Evolutionary conservation across 1,140 invertebrate genomes (phyloP).

Genomic region (Eupeodes corollae): DNA sequence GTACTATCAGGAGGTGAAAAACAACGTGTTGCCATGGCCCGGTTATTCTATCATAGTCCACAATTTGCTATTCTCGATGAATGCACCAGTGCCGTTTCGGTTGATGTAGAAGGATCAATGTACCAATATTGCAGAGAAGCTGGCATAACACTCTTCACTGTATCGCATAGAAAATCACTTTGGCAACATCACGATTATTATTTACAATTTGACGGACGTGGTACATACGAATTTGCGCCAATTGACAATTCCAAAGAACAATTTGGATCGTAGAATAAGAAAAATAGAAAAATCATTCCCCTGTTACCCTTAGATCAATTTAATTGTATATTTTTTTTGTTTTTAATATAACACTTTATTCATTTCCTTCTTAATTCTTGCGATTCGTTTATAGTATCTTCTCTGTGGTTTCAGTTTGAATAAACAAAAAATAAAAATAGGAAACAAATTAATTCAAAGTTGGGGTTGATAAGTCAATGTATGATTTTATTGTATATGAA

Average conservation of each 20-base stretch:
- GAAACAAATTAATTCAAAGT: too few species aligned
- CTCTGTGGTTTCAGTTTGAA: too few species aligned
- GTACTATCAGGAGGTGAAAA: conserved; percentile 96
- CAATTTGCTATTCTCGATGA: conserved; percentile 98
- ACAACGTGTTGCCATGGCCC: conserved; percentile 93
- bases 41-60: conserved; percentile 92
- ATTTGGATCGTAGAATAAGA: conserved; percentile 73
- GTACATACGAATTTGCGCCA: conserved; percentile 70
- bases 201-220: conserved; percentile 89
- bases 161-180: conserved; percentile 89
- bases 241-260: conserved; percentile 80
- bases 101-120: conserved; percentile 96
- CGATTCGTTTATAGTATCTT: too few species aligned
- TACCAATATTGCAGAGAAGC: conserved; percentile 82
- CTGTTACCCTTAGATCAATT: too few species aligned
- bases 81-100: conserved; percentile 94
- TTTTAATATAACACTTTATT: too few species aligned
- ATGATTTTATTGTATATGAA: too few species aligned
- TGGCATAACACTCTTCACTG: conserved; percentile 93
- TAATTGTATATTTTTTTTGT: too few species aligned
- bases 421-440: too few species aligned
- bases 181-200: conserved; percentile 97
- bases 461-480: too few species aligned
- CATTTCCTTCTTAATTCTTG: too few species aligned
- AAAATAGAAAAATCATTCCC: too few species aligned